These are phyloP conservation scores for Drosophila mimetica DNA, from an alignment of 2,888 invertebrate genomes.

Conservation along the genomic window DNA sequence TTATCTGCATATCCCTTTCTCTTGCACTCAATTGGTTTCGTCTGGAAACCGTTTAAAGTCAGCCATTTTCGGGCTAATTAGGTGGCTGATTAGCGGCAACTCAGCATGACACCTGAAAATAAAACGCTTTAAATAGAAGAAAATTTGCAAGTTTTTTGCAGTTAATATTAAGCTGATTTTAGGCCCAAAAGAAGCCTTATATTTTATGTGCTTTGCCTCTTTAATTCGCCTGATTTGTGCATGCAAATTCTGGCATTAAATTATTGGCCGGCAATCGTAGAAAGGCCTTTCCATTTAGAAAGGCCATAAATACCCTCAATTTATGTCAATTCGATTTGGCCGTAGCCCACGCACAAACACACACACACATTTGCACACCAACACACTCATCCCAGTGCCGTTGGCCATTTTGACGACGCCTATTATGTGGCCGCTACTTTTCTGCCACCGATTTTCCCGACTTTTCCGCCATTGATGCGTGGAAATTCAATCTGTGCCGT, in stretches of 20 bases:
- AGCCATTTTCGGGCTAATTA: conserved; percentile 62
- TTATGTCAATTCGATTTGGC: conserved; percentile 70
- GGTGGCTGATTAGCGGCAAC: conserved; percentile 64
- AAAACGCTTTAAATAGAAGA: not conserved
- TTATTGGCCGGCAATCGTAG: conserved; percentile 27
- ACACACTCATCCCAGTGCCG: conserved; percentile 33
- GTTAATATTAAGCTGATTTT: conserved; percentile 4
- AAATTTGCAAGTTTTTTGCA: not conserved
- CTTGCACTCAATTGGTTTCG: conserved; percentile 47
- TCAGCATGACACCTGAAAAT: conserved; percentile 62
- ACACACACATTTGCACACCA: too few species aligned
- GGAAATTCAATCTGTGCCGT: conserved; percentile 72
- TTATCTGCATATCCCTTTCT: conserved; percentile 7
- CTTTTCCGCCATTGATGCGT: conserved; percentile 58
- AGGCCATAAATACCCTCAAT: conserved; percentile 58
- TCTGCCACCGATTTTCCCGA: conserved; percentile 21
- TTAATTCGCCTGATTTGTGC: conserved; percentile 26
- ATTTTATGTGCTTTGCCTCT: conserved; percentile 16
- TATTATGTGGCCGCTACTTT: conserved; percentile 32
- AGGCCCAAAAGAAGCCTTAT: conserved; percentile 11
- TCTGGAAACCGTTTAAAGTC: conserved; percentile 24
- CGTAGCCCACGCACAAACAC: conserved; percentile 27
- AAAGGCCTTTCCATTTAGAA: conserved; percentile 22
- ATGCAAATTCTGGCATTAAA: conserved; percentile 40
- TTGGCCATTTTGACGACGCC: conserved; percentile 55